Percentiles rank a stretch among this genome's conserved stretches.
Conservation (phyloP, 2,888 invertebrate genomes). For the Megastigmus dorsalis region DNA sequence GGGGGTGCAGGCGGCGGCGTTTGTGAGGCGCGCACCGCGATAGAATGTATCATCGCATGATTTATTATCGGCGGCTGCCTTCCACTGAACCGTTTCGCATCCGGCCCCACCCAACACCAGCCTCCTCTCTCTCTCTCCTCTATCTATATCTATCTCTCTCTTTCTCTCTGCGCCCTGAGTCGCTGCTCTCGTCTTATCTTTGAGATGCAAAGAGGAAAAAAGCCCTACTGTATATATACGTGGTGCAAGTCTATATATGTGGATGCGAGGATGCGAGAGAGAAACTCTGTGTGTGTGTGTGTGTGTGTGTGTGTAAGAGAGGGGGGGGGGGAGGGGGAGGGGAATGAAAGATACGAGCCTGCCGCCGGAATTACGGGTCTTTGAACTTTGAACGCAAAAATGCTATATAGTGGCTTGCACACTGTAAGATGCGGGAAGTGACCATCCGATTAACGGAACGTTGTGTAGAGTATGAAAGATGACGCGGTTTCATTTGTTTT, state of each 20-base stretch:
- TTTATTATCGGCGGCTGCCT: constrained; percentile 65
- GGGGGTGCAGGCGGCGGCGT: constrained; percentile 9
- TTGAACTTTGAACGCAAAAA: constrained; percentile 43
- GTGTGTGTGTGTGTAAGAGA: not conserved
- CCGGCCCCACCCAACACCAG: constrained; percentile 43
- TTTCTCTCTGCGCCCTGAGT: no score
- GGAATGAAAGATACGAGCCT: constrained; percentile 15
- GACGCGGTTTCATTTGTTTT: no score
- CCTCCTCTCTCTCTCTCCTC: constrained; percentile 15
- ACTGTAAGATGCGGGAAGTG: not conserved
- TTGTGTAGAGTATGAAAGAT: no score
- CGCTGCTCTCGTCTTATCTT: constrained; percentile 50
- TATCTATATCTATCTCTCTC: constrained; percentile 10
- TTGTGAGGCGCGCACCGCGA: constrained; percentile 56
- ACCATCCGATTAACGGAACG: not conserved
- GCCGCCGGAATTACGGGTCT: constrained; percentile 43
- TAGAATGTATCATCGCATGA: constrained; percentile 72
- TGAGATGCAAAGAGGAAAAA: constrained; percentile 53
- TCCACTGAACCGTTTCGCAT: constrained; percentile 47
- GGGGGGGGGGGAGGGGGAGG: not conserved
- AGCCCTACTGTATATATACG: no score
- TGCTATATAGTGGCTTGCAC: constrained; percentile 7
- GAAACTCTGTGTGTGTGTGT: no score
- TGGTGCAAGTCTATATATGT: no score
- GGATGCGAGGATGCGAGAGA: no score